A percentile compares a stretch with the other conserved stretches of the same genome.
phyloP scores from a whole-genome alignment of 2,888 invertebrate species.

The Drosophila nr. perissopoda region DNA sequence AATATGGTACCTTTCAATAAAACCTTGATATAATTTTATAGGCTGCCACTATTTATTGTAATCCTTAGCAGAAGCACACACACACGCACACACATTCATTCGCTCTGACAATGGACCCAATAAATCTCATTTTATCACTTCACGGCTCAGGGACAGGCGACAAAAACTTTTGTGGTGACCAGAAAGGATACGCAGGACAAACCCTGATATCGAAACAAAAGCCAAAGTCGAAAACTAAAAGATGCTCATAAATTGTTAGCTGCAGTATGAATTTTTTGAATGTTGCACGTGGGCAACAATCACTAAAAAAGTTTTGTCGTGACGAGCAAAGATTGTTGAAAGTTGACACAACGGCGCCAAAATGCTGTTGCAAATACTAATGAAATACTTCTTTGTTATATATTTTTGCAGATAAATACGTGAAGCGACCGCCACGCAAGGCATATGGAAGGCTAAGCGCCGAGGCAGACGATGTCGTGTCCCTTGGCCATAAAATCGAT shows the following conservation, averaged over 20 bases:
- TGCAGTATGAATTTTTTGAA: slow-evolving; percentile 43
- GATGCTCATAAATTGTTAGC: slow-evolving; percentile 58
- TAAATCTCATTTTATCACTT: slow-evolving; percentile 79
- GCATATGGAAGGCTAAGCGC: slow-evolving; percentile 84
- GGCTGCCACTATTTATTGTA: slow-evolving; percentile 59
- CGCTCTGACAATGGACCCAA: slow-evolving; percentile 55
- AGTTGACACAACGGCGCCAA: slow-evolving; percentile 3
- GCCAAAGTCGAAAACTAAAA: slow-evolving; percentile 40
- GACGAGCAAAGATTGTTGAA: slow-evolving; percentile 3
- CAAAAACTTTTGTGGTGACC: slow-evolving; percentile 42
- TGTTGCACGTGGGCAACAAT: slow-evolving; percentile 24
- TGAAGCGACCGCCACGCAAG: slow-evolving; percentile 84
- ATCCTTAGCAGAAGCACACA: slow-evolving; percentile 15
- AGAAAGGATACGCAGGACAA: slow-evolving; percentile 11
- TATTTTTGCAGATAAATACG: slow-evolving; percentile 82
- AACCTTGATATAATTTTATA: slow-evolving; percentile 53
- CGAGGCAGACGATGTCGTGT: slow-evolving; percentile 83
- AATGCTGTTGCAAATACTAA: slow-evolving; percentile 34
- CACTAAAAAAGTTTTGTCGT: slow-evolving; percentile 28
- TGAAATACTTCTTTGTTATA: slow-evolving; percentile 27
- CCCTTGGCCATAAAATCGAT: slow-evolving; percentile 83
- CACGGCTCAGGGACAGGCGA: slow-evolving; percentile 51
- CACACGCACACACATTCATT: slow-evolving; percentile 8
- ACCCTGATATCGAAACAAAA: slow-evolving; percentile 40
- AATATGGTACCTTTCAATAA: slow-evolving; percentile 64